Evolutionary conservation across 2,113 vertebrate species (phyloP), one percentile per base, ranked within the genome.

Genomic region (Pluvianellus socialis): DNA sequence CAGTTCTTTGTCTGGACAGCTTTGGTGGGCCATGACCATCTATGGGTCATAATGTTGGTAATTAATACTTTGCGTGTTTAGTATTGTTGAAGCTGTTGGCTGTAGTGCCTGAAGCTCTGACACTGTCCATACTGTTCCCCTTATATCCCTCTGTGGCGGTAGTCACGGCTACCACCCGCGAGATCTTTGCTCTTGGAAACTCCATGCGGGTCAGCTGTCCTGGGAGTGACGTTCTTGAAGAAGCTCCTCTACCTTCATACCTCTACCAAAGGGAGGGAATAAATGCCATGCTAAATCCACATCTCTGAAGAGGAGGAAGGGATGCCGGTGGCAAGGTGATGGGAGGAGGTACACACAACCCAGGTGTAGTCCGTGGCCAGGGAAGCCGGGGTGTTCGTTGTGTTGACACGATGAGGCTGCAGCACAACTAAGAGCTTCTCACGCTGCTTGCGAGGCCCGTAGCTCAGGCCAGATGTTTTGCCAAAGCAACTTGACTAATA

Each of bases 281-380:
- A 30, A 63, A 56, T 53, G 1, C 22, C 22, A 4, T 71, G 77
- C 77, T 65, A 66, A 91, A 81, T n/a, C 55, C 32, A 2, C 8
- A 23, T 12, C 33, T 74, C 6, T 61, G 16, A 44, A 44, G 44
- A 77, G 71, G 26, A 80, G 70, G 38, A 63, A 7, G 38, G 50
- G 27, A 32, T 83, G n/a, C 20, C 22, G 20, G 12, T 20, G 59
- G 12, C 18, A 16, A 7, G 42, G 28, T n/a, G 30, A 2, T 8
- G 5, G 0, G 16, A 22, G 47, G 27, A 27, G 62, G n/a, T 33
- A 21, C 2, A 0, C 7, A 6, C 4, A 18, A 4, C 44, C 12
- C 11, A 11, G 6, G 0, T 0, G 1, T 12, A 7, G 22, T 7
- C 45, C 1, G 0, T 38, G 75, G 18, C 52, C 2, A 3, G 9